Base-by-base conservation (phyloP, 2,888 invertebrate species). In the Hypolimnas misippus region DNA sequence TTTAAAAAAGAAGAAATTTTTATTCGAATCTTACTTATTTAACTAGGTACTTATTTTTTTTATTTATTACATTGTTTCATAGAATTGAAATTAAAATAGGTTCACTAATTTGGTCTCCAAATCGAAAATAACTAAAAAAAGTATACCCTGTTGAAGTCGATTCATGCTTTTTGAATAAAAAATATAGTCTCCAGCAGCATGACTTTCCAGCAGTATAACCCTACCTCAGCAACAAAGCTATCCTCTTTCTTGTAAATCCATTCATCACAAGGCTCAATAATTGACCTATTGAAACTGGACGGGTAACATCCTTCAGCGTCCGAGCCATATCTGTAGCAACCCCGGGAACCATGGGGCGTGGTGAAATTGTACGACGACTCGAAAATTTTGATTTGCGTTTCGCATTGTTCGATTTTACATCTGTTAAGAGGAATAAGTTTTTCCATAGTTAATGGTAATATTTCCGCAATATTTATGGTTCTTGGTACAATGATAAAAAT, bases 141-240 rank as follows among this genome's bases (percentile, higher is more conserved):
- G n/a, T n/a, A n/a, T n/a, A n/a, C n/a, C n/a, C n/a, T n/a, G n/a
- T n/a, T n/a, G n/a, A n/a, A n/a, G n/a, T n/a, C n/a, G n/a, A n/a
- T n/a, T n/a, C n/a, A n/a, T n/a, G n/a, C n/a, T n/a, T n/a, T n/a
- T n/a, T n/a, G n/a, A n/a, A n/a, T n/a, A n/a, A n/a, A n/a, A n/a
- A n/a, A n/a, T n/a, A n/a, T n/a, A n/a, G n/a, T n/a, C n/a, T n/a
- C n/a, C n/a, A n/a, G n/a, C n/a, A n/a, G 16, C n/a, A 31, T 50
- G 29, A 31, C 10, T 61, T 31, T 49, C n/a, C 42, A 31, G 3
- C 10, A 55, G 29, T 42, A 6, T 49, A 14, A 49, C 8, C 3
- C 33, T 71, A 77, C 76, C 73, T 76, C 77, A 17, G 73, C 72
- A 16, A 77, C 73, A 58, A 76, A 76, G 62, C 74, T 75, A 31